Percentiles rank a stretch among this genome's conserved stretches.
These are phyloP conservation scores for Campaea margaritaria DNA, from an alignment of 2,888 invertebrate genomes.

Conservation along the genomic window DNA sequence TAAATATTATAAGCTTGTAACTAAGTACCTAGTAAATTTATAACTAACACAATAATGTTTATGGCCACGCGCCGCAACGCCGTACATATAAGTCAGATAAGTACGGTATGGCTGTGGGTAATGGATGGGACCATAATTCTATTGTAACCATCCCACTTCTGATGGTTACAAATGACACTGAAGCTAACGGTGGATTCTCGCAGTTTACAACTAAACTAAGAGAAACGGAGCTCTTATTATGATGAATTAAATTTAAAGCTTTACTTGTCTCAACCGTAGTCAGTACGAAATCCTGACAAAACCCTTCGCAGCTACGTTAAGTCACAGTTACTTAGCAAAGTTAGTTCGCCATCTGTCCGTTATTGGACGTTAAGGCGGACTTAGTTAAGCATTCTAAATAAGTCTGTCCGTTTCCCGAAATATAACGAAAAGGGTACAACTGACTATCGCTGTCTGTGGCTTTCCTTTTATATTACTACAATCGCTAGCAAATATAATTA, in stretches of 20 bases:
- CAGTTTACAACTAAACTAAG: background rate
- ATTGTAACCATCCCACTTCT: no score
- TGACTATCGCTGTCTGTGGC: background rate
- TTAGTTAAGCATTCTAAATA: background rate
- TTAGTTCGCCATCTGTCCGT: background rate
- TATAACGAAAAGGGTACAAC: background rate
- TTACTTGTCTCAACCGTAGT: background rate
- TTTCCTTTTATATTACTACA: background rate
- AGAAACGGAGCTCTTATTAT: background rate
- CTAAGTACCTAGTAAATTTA: no score
- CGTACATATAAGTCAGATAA: no score
- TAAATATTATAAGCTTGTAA: no score
- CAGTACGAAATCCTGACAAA: background rate
- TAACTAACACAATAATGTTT: no score
- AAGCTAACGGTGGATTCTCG: background rate
- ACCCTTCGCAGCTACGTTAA: background rate
- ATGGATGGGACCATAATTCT: no score
- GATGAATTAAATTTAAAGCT: background rate
- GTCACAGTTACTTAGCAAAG: background rate
- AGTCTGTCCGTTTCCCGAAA: background rate
- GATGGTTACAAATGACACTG: no score
- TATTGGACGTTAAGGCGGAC: background rate
- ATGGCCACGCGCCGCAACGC: no score
- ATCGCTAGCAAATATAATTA: no score
- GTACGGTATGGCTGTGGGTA: no score